A percentile compares a stretch with the other conserved stretches of the same genome.
phyloP scores from a whole-genome alignment of 2,113 vertebrate genomes.

The Actenoides hombroni region DNA sequence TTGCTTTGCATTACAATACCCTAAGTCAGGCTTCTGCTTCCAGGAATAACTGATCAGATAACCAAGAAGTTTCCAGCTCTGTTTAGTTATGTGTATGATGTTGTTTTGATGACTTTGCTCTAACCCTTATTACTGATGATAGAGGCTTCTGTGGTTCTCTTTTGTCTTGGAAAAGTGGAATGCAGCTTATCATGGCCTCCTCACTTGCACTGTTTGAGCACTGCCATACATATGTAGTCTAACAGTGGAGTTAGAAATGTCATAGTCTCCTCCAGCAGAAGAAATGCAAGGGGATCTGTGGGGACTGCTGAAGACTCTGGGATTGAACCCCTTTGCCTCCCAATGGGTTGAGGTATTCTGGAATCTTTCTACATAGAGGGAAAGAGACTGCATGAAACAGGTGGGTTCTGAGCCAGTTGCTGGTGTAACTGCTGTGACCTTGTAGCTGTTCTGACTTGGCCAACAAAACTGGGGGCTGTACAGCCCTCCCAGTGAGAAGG shows the following conservation, averaged over 20 bases:
- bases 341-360: not conserved
- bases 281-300: not conserved
- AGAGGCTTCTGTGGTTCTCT: not conserved
- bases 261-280: not conserved
- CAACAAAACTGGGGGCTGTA: not conserved
- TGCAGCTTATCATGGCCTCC: not conserved
- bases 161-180: not conserved
- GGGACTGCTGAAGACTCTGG: not conserved
- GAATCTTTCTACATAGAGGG: not conserved
- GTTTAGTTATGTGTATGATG: not conserved
- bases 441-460: not conserved
- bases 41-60: not conserved
- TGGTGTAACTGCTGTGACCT: not conserved
- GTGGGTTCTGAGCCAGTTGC: not conserved
- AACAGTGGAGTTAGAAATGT: not conserved
- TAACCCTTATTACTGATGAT: not conserved
- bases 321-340: not conserved
- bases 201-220: not conserved
- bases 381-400: not conserved
- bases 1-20: not conserved
- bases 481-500: not conserved
- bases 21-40: not conserved
- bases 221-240: rapidly evolving
- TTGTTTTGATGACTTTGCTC: not conserved
- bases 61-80: not conserved